Evolutionary conservation across 2,113 vertebrate species (phyloP).

Genomic region (Cyprinodon tularosa): DNA sequence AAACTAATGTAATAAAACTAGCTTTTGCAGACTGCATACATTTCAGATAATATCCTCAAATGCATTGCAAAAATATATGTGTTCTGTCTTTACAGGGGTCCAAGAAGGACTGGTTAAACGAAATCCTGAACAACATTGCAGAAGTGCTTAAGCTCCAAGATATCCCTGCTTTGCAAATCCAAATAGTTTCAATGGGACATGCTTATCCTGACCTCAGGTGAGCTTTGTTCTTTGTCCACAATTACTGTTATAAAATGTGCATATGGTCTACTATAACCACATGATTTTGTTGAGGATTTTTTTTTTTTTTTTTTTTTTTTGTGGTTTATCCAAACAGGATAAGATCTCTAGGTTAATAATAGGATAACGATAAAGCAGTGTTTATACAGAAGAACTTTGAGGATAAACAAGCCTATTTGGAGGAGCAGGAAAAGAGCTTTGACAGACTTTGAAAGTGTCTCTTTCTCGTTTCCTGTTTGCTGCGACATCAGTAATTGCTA

Average conservation of each 20-base stretch:
- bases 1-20: too few species aligned
- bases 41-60: background rate
- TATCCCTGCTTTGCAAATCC: conserved; percentile 83
- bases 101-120: conserved; percentile 76
- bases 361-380: background rate
- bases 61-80: background rate
- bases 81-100: conserved; percentile 79
- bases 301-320: background rate
- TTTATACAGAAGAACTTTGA: background rate
- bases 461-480: background rate
- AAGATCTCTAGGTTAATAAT: too few species aligned
- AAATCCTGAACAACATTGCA: conserved; percentile 81
- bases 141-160: conserved; percentile 89
- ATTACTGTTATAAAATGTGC: too few species aligned
- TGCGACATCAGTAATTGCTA: background rate
- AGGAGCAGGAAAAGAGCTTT: background rate
- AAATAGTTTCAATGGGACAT: conserved; percentile 78
- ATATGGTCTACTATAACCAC: too few species aligned
- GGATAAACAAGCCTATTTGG: background rate
- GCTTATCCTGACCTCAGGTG: conserved; percentile 89
- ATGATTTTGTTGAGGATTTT: too few species aligned
- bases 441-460: background rate
- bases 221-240: conserved; percentile 18
- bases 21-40: too few species aligned
- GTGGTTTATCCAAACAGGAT: background rate